A percentile compares a stretch with the other conserved stretches of the same genome.
phyloP scores from a whole-genome alignment of 2,888 invertebrate genomes.

The Asteroscopus sphinx region DNA sequence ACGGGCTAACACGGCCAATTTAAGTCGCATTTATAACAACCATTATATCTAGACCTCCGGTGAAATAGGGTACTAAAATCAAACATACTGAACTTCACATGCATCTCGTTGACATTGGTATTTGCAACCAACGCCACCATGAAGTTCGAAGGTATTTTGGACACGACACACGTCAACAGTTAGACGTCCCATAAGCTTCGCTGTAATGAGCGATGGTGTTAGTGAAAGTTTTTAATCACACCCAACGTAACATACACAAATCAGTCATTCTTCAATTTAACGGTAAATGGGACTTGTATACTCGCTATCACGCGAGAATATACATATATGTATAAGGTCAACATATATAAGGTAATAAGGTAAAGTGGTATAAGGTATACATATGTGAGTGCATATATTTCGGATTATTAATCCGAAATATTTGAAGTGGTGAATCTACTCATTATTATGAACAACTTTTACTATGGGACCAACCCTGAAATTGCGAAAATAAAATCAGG shows the following conservation, averaged over 20 bases:
- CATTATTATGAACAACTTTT: too few relatives aligned
- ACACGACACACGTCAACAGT: slow-evolving; percentile 29
- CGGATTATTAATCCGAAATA: too few relatives aligned
- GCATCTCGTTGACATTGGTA: background rate
- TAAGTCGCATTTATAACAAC: slow-evolving; percentile 24
- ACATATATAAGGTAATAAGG: too few relatives aligned
- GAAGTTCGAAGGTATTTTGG: slow-evolving; percentile 15
- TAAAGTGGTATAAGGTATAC: too few relatives aligned
- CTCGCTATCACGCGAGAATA: slow-evolving; percentile 7
- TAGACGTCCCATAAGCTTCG: slow-evolving; percentile 39
- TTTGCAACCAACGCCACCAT: background rate
- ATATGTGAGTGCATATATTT: too few relatives aligned
- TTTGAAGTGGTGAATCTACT: too few relatives aligned
- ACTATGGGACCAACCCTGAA: too few relatives aligned
- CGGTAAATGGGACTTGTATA: slow-evolving; percentile 36
- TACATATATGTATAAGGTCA: background rate
- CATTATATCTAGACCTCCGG: slow-evolving; percentile 4
- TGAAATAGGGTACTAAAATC: too few relatives aligned
- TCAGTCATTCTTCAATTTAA: slow-evolving; percentile 45
- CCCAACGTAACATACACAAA: slow-evolving; percentile 23
- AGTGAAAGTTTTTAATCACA: slow-evolving; percentile 57
- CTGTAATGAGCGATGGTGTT: slow-evolving; percentile 29
- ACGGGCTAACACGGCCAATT: slow-evolving; percentile 20
- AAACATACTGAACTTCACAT: background rate
- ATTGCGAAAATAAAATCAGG: too few relatives aligned